A percentile compares a stretch with the other conserved stretches of the same genome.
Conservation (phyloP, 2,113 vertebrate genomes). For the Ageneiosus marmoratus region DNA sequence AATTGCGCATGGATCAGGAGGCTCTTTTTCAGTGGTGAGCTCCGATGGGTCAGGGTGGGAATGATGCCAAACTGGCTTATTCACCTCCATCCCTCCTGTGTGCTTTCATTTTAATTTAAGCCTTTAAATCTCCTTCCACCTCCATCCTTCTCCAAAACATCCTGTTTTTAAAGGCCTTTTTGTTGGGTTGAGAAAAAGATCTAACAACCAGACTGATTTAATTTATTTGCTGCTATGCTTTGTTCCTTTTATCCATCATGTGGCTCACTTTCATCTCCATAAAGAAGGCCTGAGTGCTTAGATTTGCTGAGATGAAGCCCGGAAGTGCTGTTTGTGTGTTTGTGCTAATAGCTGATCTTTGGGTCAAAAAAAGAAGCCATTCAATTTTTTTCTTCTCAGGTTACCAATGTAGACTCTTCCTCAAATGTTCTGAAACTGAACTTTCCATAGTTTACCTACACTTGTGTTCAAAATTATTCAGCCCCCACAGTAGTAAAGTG, state of each 20-base stretch:
- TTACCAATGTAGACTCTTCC: background rate
- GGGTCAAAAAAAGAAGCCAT: constrained; percentile 10
- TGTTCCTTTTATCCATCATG: constrained; percentile 26
- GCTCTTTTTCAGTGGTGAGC: constrained; percentile 30
- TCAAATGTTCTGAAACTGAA: background rate
- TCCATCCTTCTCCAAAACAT: constrained; percentile 16
- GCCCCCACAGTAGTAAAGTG: no score
- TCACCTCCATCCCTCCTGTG: constrained; percentile 34
- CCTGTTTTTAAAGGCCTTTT: constrained; percentile 22
- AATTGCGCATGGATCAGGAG: constrained; percentile 31
- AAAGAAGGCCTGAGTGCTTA: background rate
- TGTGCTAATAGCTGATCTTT: constrained; percentile 23
- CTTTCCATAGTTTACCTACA: background rate
- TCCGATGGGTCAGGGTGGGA: constrained; percentile 17
- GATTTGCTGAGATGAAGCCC: constrained; percentile 2
- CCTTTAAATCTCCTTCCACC: constrained; percentile 15
- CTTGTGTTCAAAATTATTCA: no score
- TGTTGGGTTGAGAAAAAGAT: constrained; percentile 16
- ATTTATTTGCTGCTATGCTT: constrained; percentile 33
- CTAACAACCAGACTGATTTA: constrained; percentile 19
- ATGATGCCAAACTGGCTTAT: constrained; percentile 34
- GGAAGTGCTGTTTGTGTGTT: constrained; percentile 24
- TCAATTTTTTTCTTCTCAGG: background rate
- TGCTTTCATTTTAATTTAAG: constrained; percentile 31
- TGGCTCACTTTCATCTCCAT: constrained; percentile 4